Base-by-base conservation (phyloP, 2,888 invertebrate species). In the Sicus ferrugineus region DNA sequence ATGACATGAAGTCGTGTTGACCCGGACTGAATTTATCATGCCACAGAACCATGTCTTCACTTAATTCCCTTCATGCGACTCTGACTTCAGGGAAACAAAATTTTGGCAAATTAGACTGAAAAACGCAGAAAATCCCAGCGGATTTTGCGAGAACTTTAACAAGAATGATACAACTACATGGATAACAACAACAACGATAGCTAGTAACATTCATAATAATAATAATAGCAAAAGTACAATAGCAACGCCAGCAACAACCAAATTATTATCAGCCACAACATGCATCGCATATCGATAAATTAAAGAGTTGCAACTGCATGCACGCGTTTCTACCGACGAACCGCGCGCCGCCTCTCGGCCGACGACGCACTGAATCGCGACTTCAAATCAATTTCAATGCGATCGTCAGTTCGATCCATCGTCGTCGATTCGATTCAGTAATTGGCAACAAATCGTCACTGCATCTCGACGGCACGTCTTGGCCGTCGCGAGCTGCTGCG, bases 401-500 rank as follows among this genome's bases (percentile, higher is more conserved):
- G 58, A 65, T 42, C 21, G 7, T 52, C 31, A 2, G 23, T 50
- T n/a, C 38, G 42, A 42, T 42, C 11, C 16, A 42, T 42, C n/a
- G 42, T 42, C 42, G 42, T 42, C 42, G 42, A 42, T 63, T 42
- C 52, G 34, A 64, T 54, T 23, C 67, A 67, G 59, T 67, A 67
- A 67, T 67, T 67, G 67, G 67, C 67, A 67, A 59, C 67, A 59
- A 67, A 67, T 67, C 67, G 67, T 67, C 67, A 67, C 19, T 67
- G 48, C 21, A 67, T 59, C 59, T 46, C 19, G 31, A 46, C 46
- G 46, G 21, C 11, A 38, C 31, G 59, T 19, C 46, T 58, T 59
- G 58, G 59, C 48, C 58, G 23, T 21, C 19, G 21, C 46, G 34
- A 59, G 21, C 34, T 58, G 67, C 54, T 23, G 26, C 46, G 19